Evolutionary conservation across 2,113 vertebrate genomes (phyloP), one percentile per base, ranked within the genome.

Genomic region (Gopherus evgoodei): DNA sequence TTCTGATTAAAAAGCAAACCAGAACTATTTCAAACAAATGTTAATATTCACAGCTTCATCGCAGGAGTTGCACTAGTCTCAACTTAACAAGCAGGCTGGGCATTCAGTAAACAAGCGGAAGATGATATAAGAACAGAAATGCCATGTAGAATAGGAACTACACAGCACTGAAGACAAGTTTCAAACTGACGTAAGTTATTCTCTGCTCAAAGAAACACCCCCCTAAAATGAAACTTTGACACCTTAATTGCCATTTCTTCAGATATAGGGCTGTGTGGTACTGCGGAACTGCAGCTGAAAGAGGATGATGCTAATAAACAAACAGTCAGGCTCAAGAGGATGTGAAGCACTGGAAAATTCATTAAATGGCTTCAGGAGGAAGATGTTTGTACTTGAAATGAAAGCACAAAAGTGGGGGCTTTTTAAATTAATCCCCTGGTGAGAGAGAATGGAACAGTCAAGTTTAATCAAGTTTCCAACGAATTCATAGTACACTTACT

Each of bases 381-480:
- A 69, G 16, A 8, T 9, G 35, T 69, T n/a, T 69, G 14, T n/a
- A 69, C n/a, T n/a, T 69, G 62, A 19, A 69, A n/a, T 21, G 35
- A n/a, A 69, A 69, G 14, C 22, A 44, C 24, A 75, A 24, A 93
- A 93, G 76, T 59, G 4, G 14, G 42, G 5, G 52, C 91, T 75
- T 69, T 21, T 83, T 87, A 47, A 16, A 75, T 8, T 81, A 35
- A 14, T 12, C 24, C 72, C 22, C 38, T 85, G 38, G 25, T 83
- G 22, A 81, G 56, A 5, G 10, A 85, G 89, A 91, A 42, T n/a
- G 84, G 42, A 29, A 94, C 83, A 88, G n/a, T 85, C 42, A 81
- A 79, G 53, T 88, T 95, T 86, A 87, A 78, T 27, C 1, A 80
- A 76, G 49, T 87, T 91, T 90, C 93, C 91, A 94, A 95, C 93